Evolutionary conservation across 1,140 invertebrate genomes (phyloP), one percentile per base, ranked within the genome.

Genomic region (Glomeris maerens): DNA sequence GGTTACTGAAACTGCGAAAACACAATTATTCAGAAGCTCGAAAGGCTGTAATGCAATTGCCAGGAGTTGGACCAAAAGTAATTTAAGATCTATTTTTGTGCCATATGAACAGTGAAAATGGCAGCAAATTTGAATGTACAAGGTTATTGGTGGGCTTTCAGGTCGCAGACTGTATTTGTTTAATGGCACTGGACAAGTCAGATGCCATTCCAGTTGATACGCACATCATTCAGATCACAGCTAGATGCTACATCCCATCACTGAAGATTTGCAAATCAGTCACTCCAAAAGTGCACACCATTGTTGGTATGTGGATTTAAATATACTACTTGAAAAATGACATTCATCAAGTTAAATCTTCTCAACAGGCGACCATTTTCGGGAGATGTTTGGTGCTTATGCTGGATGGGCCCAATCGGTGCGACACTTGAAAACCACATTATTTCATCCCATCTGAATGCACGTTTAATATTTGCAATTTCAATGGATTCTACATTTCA

Each of bases 151-250:
- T 52, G 48, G 45, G 29, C 17, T 66, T 67, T 36, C 58, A 88
- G 83, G 85, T 97, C 21, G 91, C 94, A n/a, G 94, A 98, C 67
- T 98, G 94, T 66, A 85, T 98, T 59, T 94, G 89, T 67, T 72
- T 98, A 2, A 98, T 98, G 93, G 92, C 91, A 1, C 66, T 98
- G 52, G 82, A 83, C 44, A 85, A 97, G 64, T 63, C 89, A 40
- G 76, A 83, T 62, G 80, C 90, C 0, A 78, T 98, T 49, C 94
- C 94, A 13, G 84, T 98, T 1, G 95, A 98, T 65, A 96, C 91
- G 0, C 94, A 98, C 67, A 87, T 98, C 20, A 92, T 83, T 69
- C 85, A 96, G 72, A 82, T 98, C 48, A 90, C 88, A 2, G 69
- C 77, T 26, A 67, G 77, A 51, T 74, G 80, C 60, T 97, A 97